Base-by-base conservation (phyloP, 2,888 invertebrate genomes). In the Arge pagana region DNA sequence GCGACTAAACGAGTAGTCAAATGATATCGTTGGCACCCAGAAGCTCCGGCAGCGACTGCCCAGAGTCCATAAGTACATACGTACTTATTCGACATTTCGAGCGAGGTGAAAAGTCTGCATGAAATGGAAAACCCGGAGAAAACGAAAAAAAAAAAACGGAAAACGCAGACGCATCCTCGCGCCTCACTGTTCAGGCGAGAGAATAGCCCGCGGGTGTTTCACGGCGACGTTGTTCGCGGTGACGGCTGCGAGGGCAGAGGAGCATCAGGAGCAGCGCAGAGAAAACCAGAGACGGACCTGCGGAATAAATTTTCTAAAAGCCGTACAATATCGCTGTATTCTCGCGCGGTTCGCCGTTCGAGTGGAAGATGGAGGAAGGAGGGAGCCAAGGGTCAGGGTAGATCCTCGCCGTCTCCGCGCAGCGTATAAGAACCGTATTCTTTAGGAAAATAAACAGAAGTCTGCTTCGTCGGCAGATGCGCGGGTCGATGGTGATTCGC, bases 381-480 rank as follows among this genome's bases (percentile, higher is more conserved):
- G 23, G 31, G 21, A 31, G 23, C 31, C 43, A 21, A 21, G 21
- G 31, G 45, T 31, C 21, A 33, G 28, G 7, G n/a, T 23, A 16
- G 18, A 21, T 48, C 24, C 37, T 16, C 50, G 53, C 35, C 43
- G 48, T 64, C 60, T 62, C 67, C 70, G 60, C 63, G 67, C 70
- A n/a, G n/a, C n/a, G n/a, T n/a, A 66, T 67, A 66, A 71, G 71
- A 71, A 69, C 67, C 64, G 71, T 71, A 71, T 68, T 70, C 71
- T 68, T 69, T 69, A 70, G 66, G 67, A 62, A 66, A 60, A 65
- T 65, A 57, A 66, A 65, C 65, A 18, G 16, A 68, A 67, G 64
- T 64, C 65, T 63, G 65, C 61, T 61, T 61, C 63, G 60, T 70
- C 67, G 63, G 58, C 33, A 21, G 23, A 31, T 45, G 19, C 21